Percentiles rank a stretch among this genome's conserved stretches.
These are phyloP conservation scores for Cephus spinipes DNA, from an alignment of 2,888 invertebrate species.

Conservation along the genomic window DNA sequence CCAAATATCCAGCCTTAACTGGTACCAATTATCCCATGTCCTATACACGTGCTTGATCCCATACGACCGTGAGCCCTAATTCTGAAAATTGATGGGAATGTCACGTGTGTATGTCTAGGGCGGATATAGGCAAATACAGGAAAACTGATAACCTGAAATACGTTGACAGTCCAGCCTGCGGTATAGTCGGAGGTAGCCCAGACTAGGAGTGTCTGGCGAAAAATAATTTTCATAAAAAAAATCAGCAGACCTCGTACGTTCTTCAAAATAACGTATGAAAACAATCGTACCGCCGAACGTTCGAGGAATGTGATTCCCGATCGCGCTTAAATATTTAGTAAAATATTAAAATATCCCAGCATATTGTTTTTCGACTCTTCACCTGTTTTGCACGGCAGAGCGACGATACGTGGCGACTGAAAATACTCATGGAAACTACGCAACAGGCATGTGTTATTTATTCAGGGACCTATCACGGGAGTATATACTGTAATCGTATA, in stretches of 20 bases:
- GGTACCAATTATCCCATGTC: constrained; percentile 2
- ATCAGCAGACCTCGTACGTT: no score
- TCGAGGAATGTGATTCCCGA: no score
- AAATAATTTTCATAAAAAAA: no score
- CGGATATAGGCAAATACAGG: neutral
- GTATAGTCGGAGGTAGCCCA: no score
- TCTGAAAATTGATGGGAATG: constrained; percentile 24
- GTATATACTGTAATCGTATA: neutral
- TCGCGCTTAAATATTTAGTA: neutral
- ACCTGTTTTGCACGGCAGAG: neutral
- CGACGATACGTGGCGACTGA: neutral
- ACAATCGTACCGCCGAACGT: no score
- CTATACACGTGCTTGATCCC: constrained; percentile 2
- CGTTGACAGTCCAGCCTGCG: neutral
- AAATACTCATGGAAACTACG: neutral
- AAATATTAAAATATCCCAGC: neutral
- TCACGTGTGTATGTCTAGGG: neutral
- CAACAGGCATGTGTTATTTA: neutral
- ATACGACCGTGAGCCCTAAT: constrained; percentile 27
- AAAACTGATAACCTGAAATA: neutral
- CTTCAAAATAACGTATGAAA: no score
- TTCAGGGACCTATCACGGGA: neutral
- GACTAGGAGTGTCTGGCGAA: no score
- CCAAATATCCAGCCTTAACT: constrained; percentile 29
- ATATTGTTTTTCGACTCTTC: neutral